These are phyloP conservation scores for Suncus etruscus DNA, from an alignment of 2,113 vertebrate species.

Conservation along the genomic window DNA sequence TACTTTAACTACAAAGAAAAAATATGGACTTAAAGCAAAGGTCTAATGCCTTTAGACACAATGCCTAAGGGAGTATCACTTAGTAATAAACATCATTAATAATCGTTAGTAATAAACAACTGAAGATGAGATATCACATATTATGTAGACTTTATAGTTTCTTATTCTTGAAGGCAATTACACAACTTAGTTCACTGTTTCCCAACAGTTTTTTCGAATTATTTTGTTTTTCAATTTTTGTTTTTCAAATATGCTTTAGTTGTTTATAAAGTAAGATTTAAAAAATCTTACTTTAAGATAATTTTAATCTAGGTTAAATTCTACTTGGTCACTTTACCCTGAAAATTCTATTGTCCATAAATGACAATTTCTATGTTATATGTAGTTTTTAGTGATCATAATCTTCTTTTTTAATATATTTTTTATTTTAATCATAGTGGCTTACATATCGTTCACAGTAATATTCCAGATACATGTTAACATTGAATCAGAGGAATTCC, in stretches of 20 bases:
- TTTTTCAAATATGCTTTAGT: too few relatives aligned
- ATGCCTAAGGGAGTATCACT: background rate
- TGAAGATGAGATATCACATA: background rate
- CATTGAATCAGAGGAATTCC: too few relatives aligned
- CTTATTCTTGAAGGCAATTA: background rate
- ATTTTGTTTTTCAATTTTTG: too few relatives aligned
- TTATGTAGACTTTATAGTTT: background rate
- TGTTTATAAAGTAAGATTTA: background rate
- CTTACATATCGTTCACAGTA: too few relatives aligned
- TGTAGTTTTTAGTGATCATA: background rate
- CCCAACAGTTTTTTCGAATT: background rate
- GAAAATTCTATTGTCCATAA: slow-evolving; percentile 21
- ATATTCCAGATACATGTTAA: too few relatives aligned
- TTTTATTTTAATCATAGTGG: too few relatives aligned
- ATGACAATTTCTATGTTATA: slow-evolving; percentile 13
- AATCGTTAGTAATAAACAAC: slow-evolving; percentile 20
- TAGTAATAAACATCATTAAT: slow-evolving; percentile 22
- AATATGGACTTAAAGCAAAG: background rate
- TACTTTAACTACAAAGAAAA: background rate
- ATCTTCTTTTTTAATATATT: too few relatives aligned
- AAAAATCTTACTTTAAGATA: background rate
- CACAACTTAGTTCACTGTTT: background rate
- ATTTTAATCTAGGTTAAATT: background rate
- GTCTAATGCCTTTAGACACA: background rate
- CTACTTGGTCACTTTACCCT: background rate